Conservation (phyloP, 2,113 vertebrate species). For the Pituophis catenifer region DNA sequence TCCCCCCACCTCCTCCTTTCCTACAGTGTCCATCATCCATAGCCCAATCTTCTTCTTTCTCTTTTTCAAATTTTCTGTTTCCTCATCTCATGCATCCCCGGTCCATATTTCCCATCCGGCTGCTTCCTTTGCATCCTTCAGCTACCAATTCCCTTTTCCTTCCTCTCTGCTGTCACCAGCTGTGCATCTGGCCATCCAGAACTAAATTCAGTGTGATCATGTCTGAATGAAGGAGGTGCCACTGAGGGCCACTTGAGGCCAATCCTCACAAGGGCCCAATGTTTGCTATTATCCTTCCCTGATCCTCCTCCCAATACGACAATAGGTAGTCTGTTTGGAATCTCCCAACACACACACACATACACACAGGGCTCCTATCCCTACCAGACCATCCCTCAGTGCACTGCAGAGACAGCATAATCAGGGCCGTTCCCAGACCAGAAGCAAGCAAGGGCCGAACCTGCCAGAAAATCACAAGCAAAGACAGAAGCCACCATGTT, state of each 20-base stretch:
- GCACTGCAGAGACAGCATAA: background rate
- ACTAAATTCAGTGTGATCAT: slow-evolving; percentile 14
- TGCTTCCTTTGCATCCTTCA: background rate
- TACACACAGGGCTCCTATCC: background rate
- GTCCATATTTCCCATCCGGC: background rate
- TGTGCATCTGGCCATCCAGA: background rate
- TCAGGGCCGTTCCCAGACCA: background rate
- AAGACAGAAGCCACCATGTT: background rate
- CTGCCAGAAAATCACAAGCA: background rate
- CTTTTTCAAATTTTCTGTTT: background rate
- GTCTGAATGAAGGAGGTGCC: slow-evolving; percentile 16
- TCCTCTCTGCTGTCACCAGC: background rate
- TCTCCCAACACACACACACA: fast-evolving
- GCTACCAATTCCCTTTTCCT: background rate
- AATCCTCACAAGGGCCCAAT: background rate
- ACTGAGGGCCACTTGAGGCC: slow-evolving; percentile 1
- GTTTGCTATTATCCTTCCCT: background rate
- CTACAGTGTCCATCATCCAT: background rate
- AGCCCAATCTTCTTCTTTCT: background rate
- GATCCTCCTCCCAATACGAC: background rate
- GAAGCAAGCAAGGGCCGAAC: background rate
- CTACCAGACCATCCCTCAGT: background rate
- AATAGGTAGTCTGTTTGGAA: background rate
- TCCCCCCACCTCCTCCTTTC: background rate
- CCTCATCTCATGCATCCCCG: background rate